Evolutionary conservation across 2,797 vertebrate genomes (phyloP).

Genomic region (Chloroceryle inda): DNA sequence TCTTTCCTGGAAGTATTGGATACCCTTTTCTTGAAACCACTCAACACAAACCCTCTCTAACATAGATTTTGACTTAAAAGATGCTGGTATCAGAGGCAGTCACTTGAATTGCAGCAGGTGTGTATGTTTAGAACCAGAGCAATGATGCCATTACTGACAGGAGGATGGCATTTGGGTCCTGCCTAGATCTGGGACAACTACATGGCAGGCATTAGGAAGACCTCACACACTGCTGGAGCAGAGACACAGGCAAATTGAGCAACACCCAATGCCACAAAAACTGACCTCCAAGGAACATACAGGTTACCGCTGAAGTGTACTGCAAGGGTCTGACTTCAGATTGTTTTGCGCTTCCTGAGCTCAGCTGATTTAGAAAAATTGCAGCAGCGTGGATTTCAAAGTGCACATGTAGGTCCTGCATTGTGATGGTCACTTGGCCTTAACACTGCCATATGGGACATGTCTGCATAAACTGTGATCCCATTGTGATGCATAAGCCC

Average conservation of each 20-base stretch:
- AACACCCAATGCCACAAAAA: neutral
- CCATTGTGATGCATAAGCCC: neutral
- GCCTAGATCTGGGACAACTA: neutral
- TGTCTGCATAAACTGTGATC: neutral
- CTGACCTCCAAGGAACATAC: neutral
- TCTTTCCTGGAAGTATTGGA: neutral
- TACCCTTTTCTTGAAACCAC: neutral
- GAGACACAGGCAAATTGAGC: neutral
- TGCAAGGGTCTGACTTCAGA: neutral
- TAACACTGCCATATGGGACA: neutral
- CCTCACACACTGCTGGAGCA: neutral
- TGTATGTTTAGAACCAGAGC: neutral
- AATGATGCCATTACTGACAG: neutral
- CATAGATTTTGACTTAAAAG: neutral
- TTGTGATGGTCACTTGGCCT: neutral
- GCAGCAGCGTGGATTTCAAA: neutral
- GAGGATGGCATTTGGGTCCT: neutral
- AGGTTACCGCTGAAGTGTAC: neutral
- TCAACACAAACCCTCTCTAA: neutral
- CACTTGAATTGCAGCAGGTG: neutral
- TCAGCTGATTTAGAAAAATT: neutral
- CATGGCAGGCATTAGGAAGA: neutral
- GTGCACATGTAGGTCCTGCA: fast-evolving
- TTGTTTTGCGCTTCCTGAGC: neutral
- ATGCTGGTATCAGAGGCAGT: neutral